Evolutionary conservation across 2,113 vertebrate species (phyloP), one percentile per base, ranked within the genome.

Genomic region (Bubo blakistoni): DNA sequence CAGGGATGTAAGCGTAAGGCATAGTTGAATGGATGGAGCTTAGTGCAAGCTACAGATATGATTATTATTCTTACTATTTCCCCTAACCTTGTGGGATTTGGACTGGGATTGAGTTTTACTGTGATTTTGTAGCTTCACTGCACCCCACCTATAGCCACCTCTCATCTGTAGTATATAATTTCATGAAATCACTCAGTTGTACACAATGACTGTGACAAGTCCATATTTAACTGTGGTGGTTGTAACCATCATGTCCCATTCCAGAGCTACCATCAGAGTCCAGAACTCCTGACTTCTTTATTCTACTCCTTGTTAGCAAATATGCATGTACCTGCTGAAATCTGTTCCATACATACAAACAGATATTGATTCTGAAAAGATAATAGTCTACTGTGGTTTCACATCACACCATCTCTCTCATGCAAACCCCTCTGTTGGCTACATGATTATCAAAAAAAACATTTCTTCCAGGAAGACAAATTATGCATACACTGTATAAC

Each of bases 391-490:
- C 12, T 1, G 1, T 57, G 47, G 30, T 72, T 90, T 40, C 54
- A 69, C 55, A 80, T 25, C 13, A n/a, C 38, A 32, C 9, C 3
- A 0, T 32, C 24, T 46, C 29, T 61, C 26, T 82, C 26, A 42
- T 65, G 27, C 27, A 88, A 54, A 40, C 14, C 30, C 55, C 54
- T 62, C 10, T 58, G 14, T 30, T 61, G 62, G 24, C 51, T 67
- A 38, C 0, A 1, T 81, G 38, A 30, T 44, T 9, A 55, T 52
- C 7, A 76, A 72, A 93, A 40, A 2, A 0, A 1, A 1, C 1
- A 8, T 81, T 66, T 91, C 44, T 69, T 86, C 40, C 55, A 72
- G 47, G n/a, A 58, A 40, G 11, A 51, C 18, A 32, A 69, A 69
- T 88, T 36, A 38, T 15, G 78, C 4, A 26, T 55, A 6, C 11